Base-by-base conservation (phyloP, 2,797 vertebrate species). In the Enteromius paludinosus region DNA sequence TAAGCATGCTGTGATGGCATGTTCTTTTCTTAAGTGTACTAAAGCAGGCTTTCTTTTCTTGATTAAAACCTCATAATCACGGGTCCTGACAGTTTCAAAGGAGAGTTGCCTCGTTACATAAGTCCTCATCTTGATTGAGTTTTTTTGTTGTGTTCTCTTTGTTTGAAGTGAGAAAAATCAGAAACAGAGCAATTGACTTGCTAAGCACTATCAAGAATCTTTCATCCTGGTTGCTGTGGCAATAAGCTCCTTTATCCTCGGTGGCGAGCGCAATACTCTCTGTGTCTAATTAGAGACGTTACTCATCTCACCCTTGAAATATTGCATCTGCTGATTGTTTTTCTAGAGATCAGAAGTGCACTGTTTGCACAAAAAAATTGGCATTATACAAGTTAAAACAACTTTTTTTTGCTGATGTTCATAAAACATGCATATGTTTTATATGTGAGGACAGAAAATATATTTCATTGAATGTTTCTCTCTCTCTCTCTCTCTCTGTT, bases 191-290 rank as follows among this genome's bases (percentile, higher is more conserved):
- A 69, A 84, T 83, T 87, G 88, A 87, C 80, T 88, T 86, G 81
- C 62, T 84, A 76, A 85, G 79, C 76, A 70, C 79, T 71, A 59
- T 65, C 59, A 59, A 82, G 56, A 65, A 86, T 87, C 86, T 74
- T 87, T 87, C 83, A 84, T 83, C 82, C 59, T n/a, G 47, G 86
- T 88, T 86, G 85, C 88, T 78, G 79, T 85, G 88, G 87, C 79
- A 85, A 85, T 90, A 88, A 89, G 85, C 79, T 81, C 17, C 68
- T 66, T 86, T 82, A 88, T 87, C 71, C 61, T 74, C 68, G 30
- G 17, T 47, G 33, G 73, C 10, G 12, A 45, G 86, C 56, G 62
- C 74, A 80, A 72, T 25, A 3, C 69, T 64, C 33, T 70, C 30
- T 20, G 52, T 20, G 68, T 56, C 45, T 64, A 71, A 75, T 83